Conservation (phyloP, 2,113 vertebrate genomes). For the Accipiter virgatus region DNA sequence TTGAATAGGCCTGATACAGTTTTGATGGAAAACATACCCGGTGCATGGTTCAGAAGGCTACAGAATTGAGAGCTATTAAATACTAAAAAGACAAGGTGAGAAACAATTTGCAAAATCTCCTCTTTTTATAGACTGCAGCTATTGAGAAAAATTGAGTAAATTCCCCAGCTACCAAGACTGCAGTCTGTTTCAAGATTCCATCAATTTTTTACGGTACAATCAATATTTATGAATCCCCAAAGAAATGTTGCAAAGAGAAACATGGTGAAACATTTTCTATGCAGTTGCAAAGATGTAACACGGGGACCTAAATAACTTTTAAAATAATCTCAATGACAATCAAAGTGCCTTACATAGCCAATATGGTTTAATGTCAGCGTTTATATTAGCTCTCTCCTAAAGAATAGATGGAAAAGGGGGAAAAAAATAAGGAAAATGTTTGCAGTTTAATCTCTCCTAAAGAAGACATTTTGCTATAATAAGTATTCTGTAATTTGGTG, state of each 20-base stretch:
- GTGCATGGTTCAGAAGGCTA: slow-evolving; percentile 73
- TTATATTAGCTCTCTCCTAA: slow-evolving; percentile 71
- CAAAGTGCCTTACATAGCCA: slow-evolving; percentile 78
- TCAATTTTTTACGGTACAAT: slow-evolving; percentile 96
- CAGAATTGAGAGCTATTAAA: slow-evolving; percentile 84
- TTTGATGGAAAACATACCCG: slow-evolving; percentile 73
- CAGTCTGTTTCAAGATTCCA: slow-evolving; percentile 88
- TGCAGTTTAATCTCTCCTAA: slow-evolving; percentile 70
- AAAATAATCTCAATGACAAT: slow-evolving; percentile 87
- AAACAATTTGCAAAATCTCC: slow-evolving; percentile 89
- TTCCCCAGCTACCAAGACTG: slow-evolving; percentile 82
- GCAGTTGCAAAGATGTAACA: slow-evolving; percentile 76
- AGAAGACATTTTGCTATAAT: slow-evolving; percentile 66
- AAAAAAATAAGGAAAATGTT: slow-evolving; percentile 21
- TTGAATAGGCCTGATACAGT: slow-evolving; percentile 72
- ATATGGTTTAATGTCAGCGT: slow-evolving; percentile 78
- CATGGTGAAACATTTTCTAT: slow-evolving; percentile 79
- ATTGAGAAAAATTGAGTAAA: slow-evolving; percentile 91
- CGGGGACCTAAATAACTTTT: slow-evolving; percentile 84
- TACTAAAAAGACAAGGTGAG: slow-evolving; percentile 86
- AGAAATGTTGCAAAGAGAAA: slow-evolving; percentile 92
- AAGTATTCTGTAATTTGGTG: slow-evolving; percentile 70
- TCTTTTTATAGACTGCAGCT: slow-evolving; percentile 88
- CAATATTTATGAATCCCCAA: slow-evolving; percentile 99
- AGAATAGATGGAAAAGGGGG: slow-evolving; percentile 7